phyloP scores from a whole-genome alignment of 2,888 invertebrate species.

The Chouioia cunea region DNA sequence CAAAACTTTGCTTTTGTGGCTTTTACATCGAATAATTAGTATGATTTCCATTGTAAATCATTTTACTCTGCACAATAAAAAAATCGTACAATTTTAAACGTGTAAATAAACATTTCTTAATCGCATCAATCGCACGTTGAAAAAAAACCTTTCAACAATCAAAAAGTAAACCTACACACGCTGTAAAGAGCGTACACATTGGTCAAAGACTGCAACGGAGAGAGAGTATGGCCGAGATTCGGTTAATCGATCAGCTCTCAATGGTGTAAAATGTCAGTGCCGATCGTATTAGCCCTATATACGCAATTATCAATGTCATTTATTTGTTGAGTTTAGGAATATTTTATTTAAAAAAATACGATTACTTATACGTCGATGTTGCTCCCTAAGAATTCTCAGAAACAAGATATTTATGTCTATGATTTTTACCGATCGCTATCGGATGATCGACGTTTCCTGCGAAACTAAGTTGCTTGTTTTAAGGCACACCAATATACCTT shows the following conservation, averaged over 20 bases:
- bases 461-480: conserved; percentile 5
- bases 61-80: too few species aligned
- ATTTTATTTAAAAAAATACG: neutral
- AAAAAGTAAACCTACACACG: too few species aligned
- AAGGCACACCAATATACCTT: neutral
- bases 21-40: too few species aligned
- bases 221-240: neutral
- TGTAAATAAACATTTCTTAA: too few species aligned
- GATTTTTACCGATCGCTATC: conserved; percentile 7
- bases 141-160: too few species aligned
- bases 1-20: too few species aligned
- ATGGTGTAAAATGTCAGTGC: conserved; percentile 18
- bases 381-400: neutral
- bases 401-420: neutral
- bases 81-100: too few species aligned
- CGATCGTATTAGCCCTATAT: too few species aligned
- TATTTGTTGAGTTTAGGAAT: neutral
- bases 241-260: conserved; percentile 32
- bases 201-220: neutral
- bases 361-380: neutral
- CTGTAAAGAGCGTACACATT: too few species aligned
- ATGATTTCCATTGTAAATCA: too few species aligned
- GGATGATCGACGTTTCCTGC: conserved; percentile 18
- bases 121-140: too few species aligned
- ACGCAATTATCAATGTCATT: too few species aligned